These are phyloP conservation scores for Mixornis gularis DNA, from an alignment of 2,113 vertebrate species.

Conservation along the genomic window DNA sequence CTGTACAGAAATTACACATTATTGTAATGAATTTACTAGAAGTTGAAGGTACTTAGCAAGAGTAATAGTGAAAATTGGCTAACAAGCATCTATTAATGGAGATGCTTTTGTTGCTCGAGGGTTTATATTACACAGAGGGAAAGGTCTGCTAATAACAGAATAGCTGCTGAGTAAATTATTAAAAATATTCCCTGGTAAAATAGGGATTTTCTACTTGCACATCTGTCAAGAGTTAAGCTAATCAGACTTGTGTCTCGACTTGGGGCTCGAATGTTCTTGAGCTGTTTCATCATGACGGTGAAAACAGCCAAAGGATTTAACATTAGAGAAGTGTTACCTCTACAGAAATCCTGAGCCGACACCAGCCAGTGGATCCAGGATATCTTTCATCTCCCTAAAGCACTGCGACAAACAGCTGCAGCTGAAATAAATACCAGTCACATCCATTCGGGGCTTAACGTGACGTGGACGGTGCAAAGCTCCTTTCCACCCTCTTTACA, in stretches of 20 bases:
- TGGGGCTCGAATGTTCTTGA: not conserved
- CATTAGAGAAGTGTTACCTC: not conserved
- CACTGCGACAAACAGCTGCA: fast-evolving
- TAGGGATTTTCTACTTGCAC: not conserved
- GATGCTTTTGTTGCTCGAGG: not conserved
- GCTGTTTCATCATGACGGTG: not conserved
- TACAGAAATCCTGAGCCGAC: not conserved
- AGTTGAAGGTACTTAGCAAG: not conserved
- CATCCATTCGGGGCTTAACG: not conserved
- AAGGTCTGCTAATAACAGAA: not conserved
- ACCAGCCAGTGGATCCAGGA: fast-evolving
- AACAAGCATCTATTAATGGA: not conserved
- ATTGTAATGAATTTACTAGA: not conserved
- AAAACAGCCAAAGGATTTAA: not conserved
- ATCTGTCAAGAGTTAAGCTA: not conserved
- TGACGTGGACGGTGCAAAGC: fast-evolving
- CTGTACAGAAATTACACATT: slow-evolving; percentile 16
- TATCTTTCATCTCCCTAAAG: fast-evolving
- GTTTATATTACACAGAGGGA: not conserved
- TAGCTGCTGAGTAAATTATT: not conserved
- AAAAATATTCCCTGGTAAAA: not conserved
- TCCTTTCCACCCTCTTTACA: fast-evolving
- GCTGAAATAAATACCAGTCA: not conserved
- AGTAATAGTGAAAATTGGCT: slow-evolving; percentile 25
- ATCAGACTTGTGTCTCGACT: not conserved